Evolutionary conservation across 2,797 vertebrate genomes (phyloP).

Genomic region (Danio choprae): DNA sequence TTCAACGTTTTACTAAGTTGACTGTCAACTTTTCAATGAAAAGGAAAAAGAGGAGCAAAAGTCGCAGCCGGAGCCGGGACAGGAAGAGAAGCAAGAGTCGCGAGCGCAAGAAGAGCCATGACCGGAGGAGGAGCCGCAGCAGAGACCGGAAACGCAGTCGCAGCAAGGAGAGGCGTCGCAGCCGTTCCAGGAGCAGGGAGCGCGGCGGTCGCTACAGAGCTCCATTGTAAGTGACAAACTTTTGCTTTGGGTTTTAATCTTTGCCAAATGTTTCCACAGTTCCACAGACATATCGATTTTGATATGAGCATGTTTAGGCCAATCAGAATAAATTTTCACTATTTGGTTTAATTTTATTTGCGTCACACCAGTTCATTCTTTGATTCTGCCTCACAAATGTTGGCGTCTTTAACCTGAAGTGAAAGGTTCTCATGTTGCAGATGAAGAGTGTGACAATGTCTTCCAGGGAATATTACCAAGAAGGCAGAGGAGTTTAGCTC

Average conservation of each 20-base stretch:
- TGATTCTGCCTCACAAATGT: too few relatives aligned
- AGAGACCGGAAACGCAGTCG: conserved; percentile 87
- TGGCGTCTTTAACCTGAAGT: background rate
- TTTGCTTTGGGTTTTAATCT: background rate
- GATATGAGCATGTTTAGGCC: background rate
- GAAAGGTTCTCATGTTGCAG: background rate
- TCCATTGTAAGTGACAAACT: conserved; percentile 83
- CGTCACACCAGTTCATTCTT: too few relatives aligned
- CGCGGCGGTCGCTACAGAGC: conserved; percentile 87
- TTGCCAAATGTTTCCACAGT: background rate
- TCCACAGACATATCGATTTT: background rate
- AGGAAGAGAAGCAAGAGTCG: conserved; percentile 86
- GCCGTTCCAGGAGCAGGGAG: conserved; percentile 86
- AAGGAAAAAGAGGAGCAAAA: conserved; percentile 89
- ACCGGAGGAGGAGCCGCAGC: conserved; percentile 87
- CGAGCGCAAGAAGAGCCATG: conserved; percentile 84
- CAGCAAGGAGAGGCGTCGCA: conserved; percentile 85
- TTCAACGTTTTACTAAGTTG: background rate
- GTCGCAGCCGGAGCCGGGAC: conserved; percentile 87
- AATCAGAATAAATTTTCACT: too few relatives aligned
- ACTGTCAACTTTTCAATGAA: conserved; percentile 4
- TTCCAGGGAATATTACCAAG: background rate
- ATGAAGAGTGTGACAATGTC: background rate
- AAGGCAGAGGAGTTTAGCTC: background rate
- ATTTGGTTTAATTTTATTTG: too few relatives aligned